Conservation (phyloP, 1,140 invertebrate genomes). For the Drosophila ficusphila region DNA sequence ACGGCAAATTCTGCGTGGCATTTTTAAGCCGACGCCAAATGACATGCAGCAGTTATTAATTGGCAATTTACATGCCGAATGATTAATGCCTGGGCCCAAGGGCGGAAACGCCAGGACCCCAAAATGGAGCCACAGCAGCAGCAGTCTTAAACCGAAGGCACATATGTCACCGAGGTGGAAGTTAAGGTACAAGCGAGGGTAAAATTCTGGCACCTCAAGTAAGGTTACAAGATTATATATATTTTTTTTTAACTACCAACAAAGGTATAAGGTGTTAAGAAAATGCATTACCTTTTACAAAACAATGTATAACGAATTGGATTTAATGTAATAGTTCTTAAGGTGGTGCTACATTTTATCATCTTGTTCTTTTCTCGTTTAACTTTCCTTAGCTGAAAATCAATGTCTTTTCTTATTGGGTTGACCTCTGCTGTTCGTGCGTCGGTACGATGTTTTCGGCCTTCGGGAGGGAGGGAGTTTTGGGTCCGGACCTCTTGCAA, state of each 20-base stretch:
- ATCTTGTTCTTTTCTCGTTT: no score
- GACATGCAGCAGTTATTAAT: slow-evolving; percentile 83
- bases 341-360: no score
- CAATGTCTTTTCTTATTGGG: background rate
- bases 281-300: no score
- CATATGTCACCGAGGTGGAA: slow-evolving; percentile 60
- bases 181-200: background rate
- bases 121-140: slow-evolving; percentile 70
- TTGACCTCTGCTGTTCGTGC: slow-evolving; percentile 29
- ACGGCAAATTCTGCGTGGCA: slow-evolving; percentile 57
- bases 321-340: no score
- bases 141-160: slow-evolving; percentile 59
- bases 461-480: slow-evolving; percentile 3
- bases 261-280: no score
- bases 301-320: no score
- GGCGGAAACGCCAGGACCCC: slow-evolving; percentile 59
- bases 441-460: slow-evolving; percentile 14
- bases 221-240: no score
- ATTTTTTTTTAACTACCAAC: no score
- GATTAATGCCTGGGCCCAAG: slow-evolving; percentile 69
- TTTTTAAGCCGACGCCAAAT: slow-evolving; percentile 75
- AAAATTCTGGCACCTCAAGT: background rate
- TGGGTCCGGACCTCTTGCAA: slow-evolving; percentile 57
- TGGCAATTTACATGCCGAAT: slow-evolving; percentile 83
- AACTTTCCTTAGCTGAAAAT: no score